phyloP scores from a whole-genome alignment of 2,797 vertebrate genomes.

The Syngnathus rostellatus region DNA sequence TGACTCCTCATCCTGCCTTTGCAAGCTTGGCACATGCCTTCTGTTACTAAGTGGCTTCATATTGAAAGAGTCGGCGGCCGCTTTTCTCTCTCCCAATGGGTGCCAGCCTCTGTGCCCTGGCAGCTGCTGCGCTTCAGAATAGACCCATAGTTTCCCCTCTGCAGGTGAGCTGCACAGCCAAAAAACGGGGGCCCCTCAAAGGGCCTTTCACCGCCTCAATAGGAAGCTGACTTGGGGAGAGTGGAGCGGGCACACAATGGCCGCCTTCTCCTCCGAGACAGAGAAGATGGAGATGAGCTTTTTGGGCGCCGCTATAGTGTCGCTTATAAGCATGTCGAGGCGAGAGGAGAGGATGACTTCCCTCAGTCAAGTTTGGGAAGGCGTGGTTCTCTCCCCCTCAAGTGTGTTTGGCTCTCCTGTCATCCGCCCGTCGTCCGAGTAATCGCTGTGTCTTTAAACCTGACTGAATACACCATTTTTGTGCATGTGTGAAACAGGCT shows the following conservation, averaged over 20 bases:
- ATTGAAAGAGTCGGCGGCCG: constrained; percentile 72
- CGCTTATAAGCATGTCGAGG: constrained; percentile 62
- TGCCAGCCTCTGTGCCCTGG: constrained; percentile 80
- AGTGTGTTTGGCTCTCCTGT: constrained; percentile 39
- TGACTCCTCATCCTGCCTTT: constrained; percentile 75
- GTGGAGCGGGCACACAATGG: constrained; percentile 73
- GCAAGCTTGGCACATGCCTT: constrained; percentile 83
- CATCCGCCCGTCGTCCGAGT: constrained; percentile 58
- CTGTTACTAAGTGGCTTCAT: constrained; percentile 83
- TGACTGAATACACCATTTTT: constrained; percentile 48
- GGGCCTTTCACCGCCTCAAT: constrained; percentile 77
- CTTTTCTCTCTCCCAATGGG: constrained; percentile 77
- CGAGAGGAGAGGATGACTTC: constrained; percentile 60
- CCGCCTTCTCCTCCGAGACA: constrained; percentile 71
- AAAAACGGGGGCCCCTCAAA: constrained; percentile 79
- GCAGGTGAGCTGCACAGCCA: constrained; percentile 82
- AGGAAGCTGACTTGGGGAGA: constrained; percentile 76
- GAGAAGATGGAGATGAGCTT: constrained; percentile 73
- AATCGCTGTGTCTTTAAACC: constrained; percentile 67
- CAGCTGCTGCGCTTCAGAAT: constrained; percentile 80
- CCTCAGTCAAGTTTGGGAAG: constrained; percentile 43
- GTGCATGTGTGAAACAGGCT: constrained; percentile 46
- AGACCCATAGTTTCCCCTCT: constrained; percentile 75
- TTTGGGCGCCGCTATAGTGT: constrained; percentile 62
- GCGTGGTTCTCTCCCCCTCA: constrained; percentile 36